Evolutionary conservation across 2,888 invertebrate species (phyloP).

Genomic region (Caenorhabditis imperialis): DNA sequence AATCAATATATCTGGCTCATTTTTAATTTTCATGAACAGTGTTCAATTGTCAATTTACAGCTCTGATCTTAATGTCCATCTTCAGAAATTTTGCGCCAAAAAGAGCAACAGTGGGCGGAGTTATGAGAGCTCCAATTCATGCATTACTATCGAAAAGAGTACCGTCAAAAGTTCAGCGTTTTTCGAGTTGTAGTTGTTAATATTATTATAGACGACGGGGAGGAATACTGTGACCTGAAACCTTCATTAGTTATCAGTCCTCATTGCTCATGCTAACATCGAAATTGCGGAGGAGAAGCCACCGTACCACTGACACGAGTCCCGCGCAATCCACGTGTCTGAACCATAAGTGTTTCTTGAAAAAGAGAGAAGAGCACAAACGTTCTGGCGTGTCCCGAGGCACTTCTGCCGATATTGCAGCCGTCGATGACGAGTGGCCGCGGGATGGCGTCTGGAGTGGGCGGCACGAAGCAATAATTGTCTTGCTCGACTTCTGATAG

Average conservation of each 20-base stretch:
- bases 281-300: constrained; percentile 64
- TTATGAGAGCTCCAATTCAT: no score
- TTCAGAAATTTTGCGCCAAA: no score
- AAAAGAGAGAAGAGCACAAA: constrained; percentile 15
- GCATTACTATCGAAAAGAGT: no score
- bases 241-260: no score
- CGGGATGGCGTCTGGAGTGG: constrained; percentile 55
- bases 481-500: constrained; percentile 39
- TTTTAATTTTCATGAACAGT: no score
- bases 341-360: constrained; percentile 18
- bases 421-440: constrained; percentile 71
- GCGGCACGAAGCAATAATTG: constrained; percentile 44
- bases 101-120: no score
- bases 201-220: constrained; percentile 71
- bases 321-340: constrained; percentile 70
- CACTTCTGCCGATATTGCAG: constrained; percentile 69
- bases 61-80: no score
- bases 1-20: no score
- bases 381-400: constrained; percentile 70
- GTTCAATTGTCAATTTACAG: no score
- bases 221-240: constrained; percentile 62
- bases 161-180: constrained; percentile 57
- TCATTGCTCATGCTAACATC: constrained; percentile 52
- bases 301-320: constrained; percentile 65
- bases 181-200: constrained; percentile 62